Base-by-base conservation (phyloP, 2,797 vertebrate species). In the Zalophus californianus region DNA sequence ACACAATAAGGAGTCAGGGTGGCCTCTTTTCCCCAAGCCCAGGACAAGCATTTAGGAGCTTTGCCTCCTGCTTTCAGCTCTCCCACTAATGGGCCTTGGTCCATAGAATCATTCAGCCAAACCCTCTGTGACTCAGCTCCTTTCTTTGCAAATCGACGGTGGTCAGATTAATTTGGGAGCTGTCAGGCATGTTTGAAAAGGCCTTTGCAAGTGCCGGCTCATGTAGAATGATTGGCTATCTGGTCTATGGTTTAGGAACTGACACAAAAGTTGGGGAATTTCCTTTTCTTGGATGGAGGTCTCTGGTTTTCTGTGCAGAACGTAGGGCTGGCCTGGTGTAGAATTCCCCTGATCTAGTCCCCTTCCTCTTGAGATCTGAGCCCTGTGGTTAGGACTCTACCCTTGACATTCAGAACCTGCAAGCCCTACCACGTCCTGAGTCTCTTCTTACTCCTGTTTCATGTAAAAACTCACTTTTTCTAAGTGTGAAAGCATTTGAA, bases 81-180 rank as follows among this genome's bases (percentile, higher is more conserved):
- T 87, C 84, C 60, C 87, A 66, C 50, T 44, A 50, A 96, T 1
- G 11, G 64, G 35, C 44, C 84, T 10, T 86, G 73, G 85, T 32
- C 94, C 54, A n/a, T n/a, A n/a, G 2, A 80, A 27, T 75, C 52
- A 41, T 72, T 62, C 66, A 77, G 96, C 82, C 91, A 97, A 91
- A 18, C 44, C 23, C 80, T 87, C 84, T 72, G 54, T 97, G 97
- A 97, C 95, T 97, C 97, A 98, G 95, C 97, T 78, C 25, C 77
- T 97, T 97, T 88, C 94, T 92, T 96, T 97, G 90, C 78, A 86
- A 94, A 66, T 32, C 86, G 50, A 44, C 56, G 78, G 92, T 96
- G 91, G 85, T 94, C 80, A 92, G 87, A 86, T 97, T 87, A 94
- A 97, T 91, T 93, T 21, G 44, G 79, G 56, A 83, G 50, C 73